Base-by-base conservation (phyloP, 2,797 vertebrate species). In the Streptopelia turtur region DNA sequence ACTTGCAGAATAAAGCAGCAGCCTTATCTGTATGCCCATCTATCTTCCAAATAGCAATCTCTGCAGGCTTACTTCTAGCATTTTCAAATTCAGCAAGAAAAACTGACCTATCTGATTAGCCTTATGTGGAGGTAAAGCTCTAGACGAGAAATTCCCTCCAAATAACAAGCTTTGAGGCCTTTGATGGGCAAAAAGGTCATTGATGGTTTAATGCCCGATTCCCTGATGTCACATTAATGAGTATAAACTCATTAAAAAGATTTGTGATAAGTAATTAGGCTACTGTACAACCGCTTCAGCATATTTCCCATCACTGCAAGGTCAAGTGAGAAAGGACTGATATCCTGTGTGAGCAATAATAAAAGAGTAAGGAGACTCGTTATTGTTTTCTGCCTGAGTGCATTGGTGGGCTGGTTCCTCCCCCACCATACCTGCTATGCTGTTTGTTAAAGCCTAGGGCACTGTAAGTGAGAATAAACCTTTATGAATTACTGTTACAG, bases 201-300 rank as follows among this genome's bases (percentile, higher is more conserved):
- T 91, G 89, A 24, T 76, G 84, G 89, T 85, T 96, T 95, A 95
- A 90, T 89, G 65, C 27, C 55, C 5, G 10, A 60, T 72, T 96
- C 94, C 91, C 96, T 92, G 72, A 37, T 93, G 94, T 37, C 69
- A 69, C 82, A 88, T 97, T 95, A 93, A 95, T 88, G 89, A 88
- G 37, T 31, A 87, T 69, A 93, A 96, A 95, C 82, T 93, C 33
- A 91, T 95, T 95, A 91, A 85, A 85, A 91, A 97, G 92, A 96
- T 97, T 94, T 96, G 87, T 96, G 92, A 47, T 95, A 94, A 91
- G 89, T 91, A 93, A 95, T 96, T 92, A 93, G 88, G 57, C 75
- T 56, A 49, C 87, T 78, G 50, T 69, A 85, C 24, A 47, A 89
- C 55, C 75, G 37, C 33, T 96, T 91, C 82, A 92, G 93, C 78